A percentile compares a stretch with the other conserved stretches of the same genome.
Conservation (phyloP, 2,888 invertebrate species). For the Blera fallax region DNA sequence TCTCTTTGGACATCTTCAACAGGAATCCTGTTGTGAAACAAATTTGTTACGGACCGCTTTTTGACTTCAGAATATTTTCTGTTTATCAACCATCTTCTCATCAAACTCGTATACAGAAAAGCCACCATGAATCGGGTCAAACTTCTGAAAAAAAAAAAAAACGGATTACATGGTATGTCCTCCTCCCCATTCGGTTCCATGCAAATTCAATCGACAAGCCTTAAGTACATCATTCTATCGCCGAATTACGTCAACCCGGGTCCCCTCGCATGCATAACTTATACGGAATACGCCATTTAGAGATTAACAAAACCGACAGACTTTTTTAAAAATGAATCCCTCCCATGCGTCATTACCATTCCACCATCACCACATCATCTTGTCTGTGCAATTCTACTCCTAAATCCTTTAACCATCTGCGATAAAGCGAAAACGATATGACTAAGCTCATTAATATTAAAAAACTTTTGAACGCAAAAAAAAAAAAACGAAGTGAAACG, state of each 20-base stretch:
- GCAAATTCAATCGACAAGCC: background rate
- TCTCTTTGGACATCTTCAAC: too few relatives aligned
- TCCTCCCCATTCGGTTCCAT: too few relatives aligned
- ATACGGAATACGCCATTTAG: background rate
- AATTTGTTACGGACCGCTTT: too few relatives aligned
- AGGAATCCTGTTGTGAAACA: too few relatives aligned
- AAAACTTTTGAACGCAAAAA: constrained; percentile 7
- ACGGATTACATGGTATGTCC: too few relatives aligned
- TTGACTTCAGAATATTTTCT: too few relatives aligned
- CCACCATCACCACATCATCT: background rate
- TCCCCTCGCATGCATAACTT: constrained; percentile 8
- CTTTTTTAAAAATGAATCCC: background rate
- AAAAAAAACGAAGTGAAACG: background rate
- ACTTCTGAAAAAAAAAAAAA: too few relatives aligned
- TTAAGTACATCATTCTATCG: background rate
- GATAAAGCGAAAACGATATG: background rate
- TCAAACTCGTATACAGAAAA: too few relatives aligned
- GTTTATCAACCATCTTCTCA: too few relatives aligned
- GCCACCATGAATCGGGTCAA: too few relatives aligned
- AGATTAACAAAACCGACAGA: background rate
- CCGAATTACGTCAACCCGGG: background rate
- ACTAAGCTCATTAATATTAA: constrained; percentile 24
- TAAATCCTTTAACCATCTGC: constrained; percentile 11
- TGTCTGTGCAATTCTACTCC: background rate
- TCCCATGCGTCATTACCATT: background rate